Evolutionary conservation across 2,888 invertebrate genomes (phyloP), one percentile per base, ranked within the genome.

Genomic region (Sepioteuthis lessoniana): DNA sequence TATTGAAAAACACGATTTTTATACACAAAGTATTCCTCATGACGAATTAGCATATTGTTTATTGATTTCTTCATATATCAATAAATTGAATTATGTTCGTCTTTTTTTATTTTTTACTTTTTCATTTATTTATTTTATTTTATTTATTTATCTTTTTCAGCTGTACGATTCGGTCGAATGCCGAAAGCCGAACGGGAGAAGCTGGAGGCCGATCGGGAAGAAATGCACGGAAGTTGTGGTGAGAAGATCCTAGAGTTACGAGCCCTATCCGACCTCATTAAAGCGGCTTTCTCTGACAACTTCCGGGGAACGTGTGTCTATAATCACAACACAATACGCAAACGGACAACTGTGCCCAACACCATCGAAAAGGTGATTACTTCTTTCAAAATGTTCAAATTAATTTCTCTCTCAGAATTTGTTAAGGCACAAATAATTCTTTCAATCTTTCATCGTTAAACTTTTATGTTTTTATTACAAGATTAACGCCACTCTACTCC

Each of bases 81-180:
- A 42, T 5, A 42, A 42, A 42, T 7, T 42, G 42, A 42, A 42
- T 42, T 42, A 42, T n/a, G n/a, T n/a, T n/a, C n/a, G n/a, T n/a
- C n/a, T n/a, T n/a, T n/a, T n/a, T n/a, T n/a, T n/a, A n/a, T n/a
- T n/a, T n/a, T n/a, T n/a, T n/a, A n/a, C n/a, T n/a, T n/a, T n/a
- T n/a, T n/a, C n/a, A n/a, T n/a, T n/a, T n/a, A n/a, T n/a, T n/a
- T n/a, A n/a, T n/a, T n/a, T n/a, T n/a, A 21, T 1, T 55, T 10
- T 76, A 0, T 76, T 76, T 76, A 31, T 2, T n/a, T 93, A 93
- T 42, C 35, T 94, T n/a, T 95, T 94, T 10, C 94, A 96, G 96
- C 96, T 94, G 96, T 96, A 1, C 94, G 96, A 21, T 96, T 96
- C 95, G 96, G 96, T 31, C 94, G 96, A 93, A 96, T 96, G 96